Conservation (phyloP, 1,140 invertebrate species). For the Ceratitis capitata region DNA sequence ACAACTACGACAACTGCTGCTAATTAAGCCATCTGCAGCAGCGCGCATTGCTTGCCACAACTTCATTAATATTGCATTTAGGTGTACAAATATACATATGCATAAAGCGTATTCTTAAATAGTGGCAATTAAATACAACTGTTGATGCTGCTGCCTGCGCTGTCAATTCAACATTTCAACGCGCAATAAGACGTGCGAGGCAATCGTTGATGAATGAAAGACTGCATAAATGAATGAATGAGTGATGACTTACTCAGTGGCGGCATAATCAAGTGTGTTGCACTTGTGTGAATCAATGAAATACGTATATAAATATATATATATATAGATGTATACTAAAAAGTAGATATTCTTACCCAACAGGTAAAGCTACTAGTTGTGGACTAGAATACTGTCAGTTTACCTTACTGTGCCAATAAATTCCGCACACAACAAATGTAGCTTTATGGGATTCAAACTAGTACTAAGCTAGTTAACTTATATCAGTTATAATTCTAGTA, state of each 20-base stretch:
- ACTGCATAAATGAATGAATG: slow-evolving; percentile 6
- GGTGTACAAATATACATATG: neutral
- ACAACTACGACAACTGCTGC: neutral
- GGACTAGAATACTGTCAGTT: neutral
- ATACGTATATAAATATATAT: neutral
- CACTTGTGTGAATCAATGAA: slow-evolving; percentile 13
- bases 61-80: neutral
- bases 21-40: slow-evolving; percentile 28
- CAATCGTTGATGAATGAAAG: slow-evolving; percentile 10
- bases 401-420: too few relatives aligned
- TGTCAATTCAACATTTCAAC: neutral
- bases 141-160: slow-evolving; percentile 1
- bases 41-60: neutral
- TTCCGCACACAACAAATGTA: too few relatives aligned
- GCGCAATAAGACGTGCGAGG: neutral
- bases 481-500: too few relatives aligned
- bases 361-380: neutral
- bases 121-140: slow-evolving; percentile 12
- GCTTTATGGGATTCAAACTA: too few relatives aligned
- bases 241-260: slow-evolving; percentile 2
- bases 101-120: neutral
- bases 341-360: too few relatives aligned
- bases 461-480: too few relatives aligned
- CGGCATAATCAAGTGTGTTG: neutral
- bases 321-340: neutral